Percentiles rank a stretch among this genome's conserved stretches.
Evolutionary conservation across 2,797 vertebrate species (phyloP).

Genomic region (Microchirus variegatus): DNA sequence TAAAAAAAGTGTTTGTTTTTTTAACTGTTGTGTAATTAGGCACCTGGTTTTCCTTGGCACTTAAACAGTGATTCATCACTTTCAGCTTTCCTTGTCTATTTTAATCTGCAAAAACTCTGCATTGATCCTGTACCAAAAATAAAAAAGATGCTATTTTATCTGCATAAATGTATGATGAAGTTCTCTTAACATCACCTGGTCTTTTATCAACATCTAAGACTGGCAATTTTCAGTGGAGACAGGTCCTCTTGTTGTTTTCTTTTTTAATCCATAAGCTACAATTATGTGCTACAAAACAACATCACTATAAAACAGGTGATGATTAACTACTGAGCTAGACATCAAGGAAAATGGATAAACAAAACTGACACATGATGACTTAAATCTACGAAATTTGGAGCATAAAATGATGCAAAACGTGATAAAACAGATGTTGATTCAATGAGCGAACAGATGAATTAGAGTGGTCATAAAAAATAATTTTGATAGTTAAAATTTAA

Average conservation of each 20-base stretch:
- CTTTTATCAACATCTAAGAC: conserved; percentile 4
- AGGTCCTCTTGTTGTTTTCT: neutral
- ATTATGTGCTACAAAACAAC: conserved; percentile 27
- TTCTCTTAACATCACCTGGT: conserved; percentile 8
- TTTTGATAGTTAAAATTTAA: neutral
- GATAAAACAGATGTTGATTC: conserved; percentile 29
- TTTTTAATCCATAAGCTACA: conserved; percentile 3
- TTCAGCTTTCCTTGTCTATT: neutral
- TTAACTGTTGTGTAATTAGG: too few species aligned
- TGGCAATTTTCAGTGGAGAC: conserved; percentile 6
- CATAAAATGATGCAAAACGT: too few species aligned
- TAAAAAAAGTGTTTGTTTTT: too few species aligned
- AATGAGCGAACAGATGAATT: conserved; percentile 6
- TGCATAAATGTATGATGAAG: neutral
- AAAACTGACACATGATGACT: too few species aligned
- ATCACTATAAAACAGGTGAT: conserved; percentile 5
- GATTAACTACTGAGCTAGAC: conserved; percentile 4
- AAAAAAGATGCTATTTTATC: too few species aligned
- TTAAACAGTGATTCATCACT: neutral
- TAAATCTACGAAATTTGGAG: neutral
- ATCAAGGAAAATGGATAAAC: conserved; percentile 12
- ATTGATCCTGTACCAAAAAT: neutral
- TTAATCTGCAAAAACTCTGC: neutral
- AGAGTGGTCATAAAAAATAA: neutral
- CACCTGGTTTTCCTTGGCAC: too few species aligned